Base-by-base conservation (phyloP, 2,113 vertebrate species). In the Catagonus wagneri region DNA sequence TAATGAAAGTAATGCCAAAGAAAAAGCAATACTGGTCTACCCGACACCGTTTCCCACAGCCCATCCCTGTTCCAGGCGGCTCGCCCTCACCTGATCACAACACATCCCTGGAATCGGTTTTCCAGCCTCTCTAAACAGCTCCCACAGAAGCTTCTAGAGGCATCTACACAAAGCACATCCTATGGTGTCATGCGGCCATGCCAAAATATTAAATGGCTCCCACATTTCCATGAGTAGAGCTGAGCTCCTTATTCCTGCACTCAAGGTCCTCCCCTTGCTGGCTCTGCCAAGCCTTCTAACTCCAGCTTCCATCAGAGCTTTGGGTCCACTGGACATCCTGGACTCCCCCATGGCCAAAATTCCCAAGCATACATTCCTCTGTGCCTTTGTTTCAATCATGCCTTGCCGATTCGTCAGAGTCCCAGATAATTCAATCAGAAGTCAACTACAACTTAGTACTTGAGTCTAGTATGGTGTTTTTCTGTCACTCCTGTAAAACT, bases 281-380 rank as follows among this genome's bases (percentile, higher is more conserved):
- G 27, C 2, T 78, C 72, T 84, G 23, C 1, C 50, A 10, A 78
- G 60, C 11, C 34, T 29, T 78, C 39, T 22, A 15, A n/a, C 44
- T 66, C 25, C 3, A 1, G 3, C 71, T 72, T 58, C 34, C 44
- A 20, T 16, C 61, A 29, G n/a, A 20, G 22, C 58, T 54, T 17
- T 5, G 4, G 29, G 20, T 4, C 23, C 27, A 5, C 1, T 4
- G 5, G n/a, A 23, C 12, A 23, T 12, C 2, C 1, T 0, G 27
- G 29, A 25, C 61, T 12, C 68, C 2, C 0, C 25, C 22, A 2
- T 52, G 58, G 56, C 32, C 36, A 34, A 16, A 12, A 1, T 66
- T 0, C 44, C 44, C 23, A 50, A 9, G 17, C 34, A 19, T 11
- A 52, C 2, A 7, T 12, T 39, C 50, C 22, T 84, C 39, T 14